These are phyloP conservation scores for Diarsia mendica DNA, from an alignment of 2,888 invertebrate genomes.

Conservation along the genomic window DNA sequence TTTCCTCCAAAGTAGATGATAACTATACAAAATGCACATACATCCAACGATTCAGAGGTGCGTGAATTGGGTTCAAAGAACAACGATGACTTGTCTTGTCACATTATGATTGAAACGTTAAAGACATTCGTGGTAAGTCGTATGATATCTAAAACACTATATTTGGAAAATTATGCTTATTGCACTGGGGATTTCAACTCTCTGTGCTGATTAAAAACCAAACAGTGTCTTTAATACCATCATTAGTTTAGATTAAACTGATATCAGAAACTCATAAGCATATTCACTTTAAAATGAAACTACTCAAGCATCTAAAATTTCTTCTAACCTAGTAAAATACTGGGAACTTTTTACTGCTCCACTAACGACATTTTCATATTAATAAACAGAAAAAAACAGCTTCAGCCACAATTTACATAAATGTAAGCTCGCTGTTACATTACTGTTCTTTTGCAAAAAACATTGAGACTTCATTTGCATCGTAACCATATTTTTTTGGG, in stretches of 20 bases:
- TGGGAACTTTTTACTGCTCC: conserved; percentile 36
- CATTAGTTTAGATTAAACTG: not conserved
- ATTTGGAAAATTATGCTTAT: not conserved
- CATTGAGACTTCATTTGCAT: conserved; percentile 65
- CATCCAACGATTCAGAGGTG: too few relatives aligned
- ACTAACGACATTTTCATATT: conserved; percentile 66
- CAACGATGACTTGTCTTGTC: not conserved
- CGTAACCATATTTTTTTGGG: conserved; percentile 62
- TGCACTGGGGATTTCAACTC: not conserved
- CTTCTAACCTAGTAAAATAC: conserved; percentile 9
- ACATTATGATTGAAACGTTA: not conserved
- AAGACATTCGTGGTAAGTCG: not conserved
- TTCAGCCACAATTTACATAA: conserved; percentile 62
- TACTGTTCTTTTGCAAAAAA: conserved; percentile 62
- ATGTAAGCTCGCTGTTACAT: conserved; percentile 64
- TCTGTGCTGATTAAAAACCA: not conserved
- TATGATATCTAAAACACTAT: not conserved
- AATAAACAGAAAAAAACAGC: conserved; percentile 59
- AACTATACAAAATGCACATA: too few relatives aligned
- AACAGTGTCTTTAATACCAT: not conserved
- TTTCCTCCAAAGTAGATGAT: too few relatives aligned
- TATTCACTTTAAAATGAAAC: not conserved
- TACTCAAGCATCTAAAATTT: conserved; percentile 15
- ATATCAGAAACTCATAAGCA: not conserved
- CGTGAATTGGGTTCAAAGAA: too few relatives aligned